Percentiles rank a stretch among this genome's conserved stretches.
Conservation (phyloP, 92 coral and sea anemone genomes). For the Paragorgia papillata region DNA sequence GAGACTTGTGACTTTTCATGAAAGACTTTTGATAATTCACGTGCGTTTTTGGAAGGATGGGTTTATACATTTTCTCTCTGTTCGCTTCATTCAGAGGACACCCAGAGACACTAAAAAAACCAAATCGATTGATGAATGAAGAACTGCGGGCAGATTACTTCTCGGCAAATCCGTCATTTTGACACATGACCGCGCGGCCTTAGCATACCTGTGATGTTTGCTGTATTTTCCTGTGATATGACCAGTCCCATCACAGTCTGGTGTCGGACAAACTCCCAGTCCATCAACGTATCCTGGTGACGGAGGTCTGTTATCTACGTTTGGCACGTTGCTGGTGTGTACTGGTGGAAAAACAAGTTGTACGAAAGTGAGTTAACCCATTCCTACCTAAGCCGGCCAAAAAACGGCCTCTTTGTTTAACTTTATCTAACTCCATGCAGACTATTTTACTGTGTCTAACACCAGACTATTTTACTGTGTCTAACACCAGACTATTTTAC, state of each 20-base stretch:
- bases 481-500: too few species aligned
- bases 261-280: slow-evolving; percentile 73
- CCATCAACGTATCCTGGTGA: slow-evolving; percentile 24
- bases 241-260: slow-evolving; percentile 71
- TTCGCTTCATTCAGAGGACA: slow-evolving; percentile 87
- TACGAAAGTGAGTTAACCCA: too few species aligned
- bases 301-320: slow-evolving; percentile 30
- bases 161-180: too few species aligned
- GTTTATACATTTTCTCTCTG: slow-evolving; percentile 44
- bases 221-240: slow-evolving; percentile 69
- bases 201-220: slow-evolving; percentile 55
- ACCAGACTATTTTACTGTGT: too few species aligned
- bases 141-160: too few species aligned
- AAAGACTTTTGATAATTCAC: slow-evolving; percentile 30
- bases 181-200: too few species aligned
- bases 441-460: too few species aligned
- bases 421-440: too few species aligned
- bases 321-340: not conserved
- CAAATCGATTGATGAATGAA: too few species aligned
- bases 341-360: too few species aligned
- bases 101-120: slow-evolving; percentile 73
- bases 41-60: slow-evolving; percentile 34
- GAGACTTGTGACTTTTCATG: slow-evolving; percentile 34
- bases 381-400: too few species aligned
- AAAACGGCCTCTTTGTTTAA: too few species aligned